Percentiles rank a stretch among this genome's conserved stretches.
These are phyloP conservation scores for Carollia perspicillata DNA, from an alignment of 2,113 vertebrate species.

Conservation along the genomic window DNA sequence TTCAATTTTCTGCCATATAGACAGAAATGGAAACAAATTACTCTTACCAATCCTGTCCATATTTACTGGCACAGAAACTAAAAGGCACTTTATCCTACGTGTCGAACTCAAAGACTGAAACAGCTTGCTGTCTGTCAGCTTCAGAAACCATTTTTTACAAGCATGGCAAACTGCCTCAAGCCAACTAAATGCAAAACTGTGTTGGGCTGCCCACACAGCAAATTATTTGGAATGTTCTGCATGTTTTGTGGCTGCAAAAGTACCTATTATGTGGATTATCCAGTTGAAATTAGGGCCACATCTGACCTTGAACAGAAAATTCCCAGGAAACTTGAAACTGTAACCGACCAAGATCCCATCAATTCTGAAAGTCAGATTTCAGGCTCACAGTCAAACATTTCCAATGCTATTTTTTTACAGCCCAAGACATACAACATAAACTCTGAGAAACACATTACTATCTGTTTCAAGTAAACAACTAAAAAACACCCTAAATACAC, in stretches of 20 bases:
- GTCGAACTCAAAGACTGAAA: slow-evolving; percentile 51
- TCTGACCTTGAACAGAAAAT: slow-evolving; percentile 51
- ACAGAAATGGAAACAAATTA: slow-evolving; percentile 4
- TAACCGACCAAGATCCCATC: slow-evolving; percentile 38
- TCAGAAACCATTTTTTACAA: slow-evolving; percentile 57
- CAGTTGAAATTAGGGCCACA: slow-evolving; percentile 49
- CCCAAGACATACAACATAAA: background rate
- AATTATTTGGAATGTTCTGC: slow-evolving; percentile 70
- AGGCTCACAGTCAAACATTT: background rate
- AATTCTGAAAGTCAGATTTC: background rate
- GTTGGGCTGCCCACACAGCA: slow-evolving; percentile 59
- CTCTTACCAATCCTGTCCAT: background rate
- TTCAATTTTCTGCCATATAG: background rate
- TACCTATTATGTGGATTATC: slow-evolving; percentile 43
- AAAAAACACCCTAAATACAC: background rate
- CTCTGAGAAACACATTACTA: background rate
- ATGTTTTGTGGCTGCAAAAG: slow-evolving; percentile 61
- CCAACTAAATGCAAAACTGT: slow-evolving; percentile 52
- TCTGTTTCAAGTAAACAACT: slow-evolving; percentile 21
- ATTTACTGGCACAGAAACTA: background rate
- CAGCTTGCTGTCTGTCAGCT: slow-evolving; percentile 49
- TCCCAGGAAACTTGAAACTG: slow-evolving; percentile 22
- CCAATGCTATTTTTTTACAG: slow-evolving; percentile 5
- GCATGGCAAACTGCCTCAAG: slow-evolving; percentile 47
- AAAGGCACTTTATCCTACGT: slow-evolving; percentile 36